phyloP scores from a whole-genome alignment of 2,113 vertebrate species.

The Indicator maculatus region DNA sequence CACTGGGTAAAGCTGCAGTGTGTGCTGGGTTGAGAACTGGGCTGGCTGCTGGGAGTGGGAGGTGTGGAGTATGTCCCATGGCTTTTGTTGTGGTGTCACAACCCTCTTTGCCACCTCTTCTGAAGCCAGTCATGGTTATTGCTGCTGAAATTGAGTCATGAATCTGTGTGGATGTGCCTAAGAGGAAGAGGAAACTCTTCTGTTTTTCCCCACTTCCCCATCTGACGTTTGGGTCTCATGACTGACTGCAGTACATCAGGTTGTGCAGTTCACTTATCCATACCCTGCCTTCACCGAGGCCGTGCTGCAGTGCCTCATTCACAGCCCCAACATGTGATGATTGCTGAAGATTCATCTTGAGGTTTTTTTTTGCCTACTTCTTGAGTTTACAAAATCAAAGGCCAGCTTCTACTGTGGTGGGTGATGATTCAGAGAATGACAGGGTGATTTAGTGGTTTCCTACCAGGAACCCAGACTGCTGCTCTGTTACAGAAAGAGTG shows the following conservation, averaged over 20 bases:
- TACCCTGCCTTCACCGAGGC: neutral
- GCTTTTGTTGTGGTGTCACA: neutral
- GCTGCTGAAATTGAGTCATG: neutral
- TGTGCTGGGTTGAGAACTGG: neutral
- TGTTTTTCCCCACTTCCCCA: neutral
- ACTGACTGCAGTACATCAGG: neutral
- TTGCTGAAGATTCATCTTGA: neutral
- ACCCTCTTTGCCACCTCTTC: neutral
- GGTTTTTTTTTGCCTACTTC: neutral
- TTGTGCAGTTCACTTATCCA: neutral
- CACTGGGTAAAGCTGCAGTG: neutral
- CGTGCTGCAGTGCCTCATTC: neutral
- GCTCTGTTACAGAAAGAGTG: neutral
- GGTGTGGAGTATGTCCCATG: neutral
- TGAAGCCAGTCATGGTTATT: neutral
- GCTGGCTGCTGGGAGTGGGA: neutral
- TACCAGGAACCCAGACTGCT: neutral
- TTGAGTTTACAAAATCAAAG: neutral
- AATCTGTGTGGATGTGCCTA: neutral
- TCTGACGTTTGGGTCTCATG: slow-evolving; percentile 19
- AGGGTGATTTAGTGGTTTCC: neutral
- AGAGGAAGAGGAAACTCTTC: neutral
- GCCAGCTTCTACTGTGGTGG: neutral
- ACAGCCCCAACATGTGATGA: neutral
- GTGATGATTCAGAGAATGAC: neutral